Percentiles rank a stretch among this genome's conserved stretches.
Conservation (phyloP, 2,888 invertebrate species). For the Drosophila neotestacea region DNA sequence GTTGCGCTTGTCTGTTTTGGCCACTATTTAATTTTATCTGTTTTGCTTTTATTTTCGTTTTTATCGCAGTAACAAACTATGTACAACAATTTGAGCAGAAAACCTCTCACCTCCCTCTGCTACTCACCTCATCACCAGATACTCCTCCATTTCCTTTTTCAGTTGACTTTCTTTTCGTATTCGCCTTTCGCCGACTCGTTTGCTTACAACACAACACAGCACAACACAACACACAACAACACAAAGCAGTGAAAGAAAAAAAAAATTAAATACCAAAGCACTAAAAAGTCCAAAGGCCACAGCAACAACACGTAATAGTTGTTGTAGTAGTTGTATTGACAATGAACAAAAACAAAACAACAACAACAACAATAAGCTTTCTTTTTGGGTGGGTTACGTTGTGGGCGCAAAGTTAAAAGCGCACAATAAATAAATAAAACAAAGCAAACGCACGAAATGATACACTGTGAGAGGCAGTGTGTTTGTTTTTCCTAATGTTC, state of each 20-base stretch:
- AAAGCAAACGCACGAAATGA: constrained; percentile 70
- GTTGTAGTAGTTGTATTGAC: constrained; percentile 65
- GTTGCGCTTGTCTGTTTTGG: constrained; percentile 51
- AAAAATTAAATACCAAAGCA: constrained; percentile 71
- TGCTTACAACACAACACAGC: constrained; percentile 25
- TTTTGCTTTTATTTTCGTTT: constrained; percentile 66
- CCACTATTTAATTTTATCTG: constrained; percentile 77
- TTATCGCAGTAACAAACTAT: constrained; percentile 64
- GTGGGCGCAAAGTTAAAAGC: constrained; percentile 53
- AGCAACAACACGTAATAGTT: constrained; percentile 31
- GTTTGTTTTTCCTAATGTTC: constrained; percentile 40
- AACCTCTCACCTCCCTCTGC: constrained; percentile 20
- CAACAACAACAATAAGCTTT: constrained; percentile 21
- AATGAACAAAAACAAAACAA: constrained; percentile 25
- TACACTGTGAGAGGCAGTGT: constrained; percentile 40
- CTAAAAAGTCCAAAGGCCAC: constrained; percentile 77
- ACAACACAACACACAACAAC: constrained; percentile 11
- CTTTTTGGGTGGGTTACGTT: constrained; percentile 4
- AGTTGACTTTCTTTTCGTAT: constrained; percentile 34
- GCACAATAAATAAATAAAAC: constrained; percentile 75
- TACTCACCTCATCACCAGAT: background rate
- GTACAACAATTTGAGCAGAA: constrained; percentile 61
- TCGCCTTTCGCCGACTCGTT: constrained; percentile 48
- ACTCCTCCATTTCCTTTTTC: background rate
- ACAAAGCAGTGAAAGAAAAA: constrained; percentile 43